Percentiles rank a stretch among this genome's conserved stretches.
These are phyloP conservation scores for Drosophila leonis DNA, from an alignment of 2,888 invertebrate species.

Conservation along the genomic window DNA sequence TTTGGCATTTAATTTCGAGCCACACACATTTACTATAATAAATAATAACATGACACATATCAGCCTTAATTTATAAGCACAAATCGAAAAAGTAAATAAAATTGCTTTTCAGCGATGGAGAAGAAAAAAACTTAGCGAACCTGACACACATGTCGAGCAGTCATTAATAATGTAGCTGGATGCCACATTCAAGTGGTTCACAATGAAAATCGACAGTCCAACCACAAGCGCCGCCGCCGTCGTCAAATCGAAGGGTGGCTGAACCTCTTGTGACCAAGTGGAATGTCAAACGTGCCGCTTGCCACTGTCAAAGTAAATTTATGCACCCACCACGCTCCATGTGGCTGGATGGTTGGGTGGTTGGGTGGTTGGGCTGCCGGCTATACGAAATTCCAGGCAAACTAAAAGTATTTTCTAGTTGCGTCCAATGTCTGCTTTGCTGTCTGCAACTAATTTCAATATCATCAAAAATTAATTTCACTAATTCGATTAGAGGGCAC, in stretches of 20 bases:
- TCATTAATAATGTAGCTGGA: constrained; percentile 79
- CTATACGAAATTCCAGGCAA: constrained; percentile 39
- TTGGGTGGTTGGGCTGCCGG: neutral
- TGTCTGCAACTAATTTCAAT: constrained; percentile 84
- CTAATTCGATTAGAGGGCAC: constrained; percentile 82
- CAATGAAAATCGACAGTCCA: constrained; percentile 59
- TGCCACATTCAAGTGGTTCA: constrained; percentile 51
- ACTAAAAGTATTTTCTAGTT: constrained; percentile 76
- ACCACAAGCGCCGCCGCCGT: constrained; percentile 10
- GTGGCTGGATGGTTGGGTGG: neutral
- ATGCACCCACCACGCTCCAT: constrained; percentile 52
- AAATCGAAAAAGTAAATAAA: constrained; percentile 70
- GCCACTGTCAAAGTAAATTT: constrained; percentile 80
- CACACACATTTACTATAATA: constrained; percentile 64
- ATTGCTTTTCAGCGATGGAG: constrained; percentile 65
- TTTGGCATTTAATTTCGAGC: constrained; percentile 75
- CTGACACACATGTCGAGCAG: constrained; percentile 80
- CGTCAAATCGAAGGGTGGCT: constrained; percentile 3
- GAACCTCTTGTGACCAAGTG: constrained; percentile 29
- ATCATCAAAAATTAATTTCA: constrained; percentile 85
- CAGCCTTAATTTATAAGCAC: constrained; percentile 70
- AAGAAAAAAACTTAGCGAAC: constrained; percentile 62
- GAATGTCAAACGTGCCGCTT: constrained; percentile 77
- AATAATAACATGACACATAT: constrained; percentile 77
- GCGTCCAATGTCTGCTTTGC: constrained; percentile 17